phyloP scores from a whole-genome alignment of 2,797 vertebrate species.

The Anguilla marmorata region DNA sequence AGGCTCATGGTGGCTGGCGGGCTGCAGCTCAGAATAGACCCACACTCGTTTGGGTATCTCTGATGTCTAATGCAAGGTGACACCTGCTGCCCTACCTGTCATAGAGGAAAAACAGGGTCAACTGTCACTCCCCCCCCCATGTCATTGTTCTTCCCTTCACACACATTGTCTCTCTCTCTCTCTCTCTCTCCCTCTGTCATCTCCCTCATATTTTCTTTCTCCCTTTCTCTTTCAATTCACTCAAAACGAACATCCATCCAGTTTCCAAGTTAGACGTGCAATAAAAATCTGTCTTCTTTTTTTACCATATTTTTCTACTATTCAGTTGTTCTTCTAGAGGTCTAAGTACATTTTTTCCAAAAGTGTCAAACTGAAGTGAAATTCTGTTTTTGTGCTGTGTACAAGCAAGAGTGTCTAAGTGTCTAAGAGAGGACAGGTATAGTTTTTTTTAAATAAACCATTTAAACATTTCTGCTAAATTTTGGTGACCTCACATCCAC shows the following conservation, averaged over 20 bases:
- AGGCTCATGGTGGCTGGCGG: too few species aligned
- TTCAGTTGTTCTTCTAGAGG: not conserved
- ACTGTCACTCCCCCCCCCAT: not conserved
- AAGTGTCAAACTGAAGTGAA: too few species aligned
- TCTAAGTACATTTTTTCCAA: too few species aligned
- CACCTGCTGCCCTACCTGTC: not conserved
- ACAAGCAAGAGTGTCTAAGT: too few species aligned
- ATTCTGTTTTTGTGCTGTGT: too few species aligned
- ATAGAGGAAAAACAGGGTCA: not conserved
- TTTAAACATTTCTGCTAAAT: too few species aligned
- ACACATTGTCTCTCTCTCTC: not conserved
- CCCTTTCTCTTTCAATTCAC: not conserved
- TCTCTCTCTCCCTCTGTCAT: not conserved
- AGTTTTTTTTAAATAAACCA: too few species aligned
- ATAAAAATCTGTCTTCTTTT: not conserved
- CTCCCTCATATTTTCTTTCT: not conserved
- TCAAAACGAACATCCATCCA: not conserved
- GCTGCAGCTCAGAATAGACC: not conserved
- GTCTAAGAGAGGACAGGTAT: too few species aligned
- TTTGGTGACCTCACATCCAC: too few species aligned
- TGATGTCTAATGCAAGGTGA: not conserved
- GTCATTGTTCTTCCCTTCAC: not conserved
- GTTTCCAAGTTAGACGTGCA: not conserved
- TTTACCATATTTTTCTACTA: not conserved
- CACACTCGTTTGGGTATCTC: not conserved